Evolutionary conservation across 1,140 invertebrate species (phyloP).

Genomic region (Bactericera cockerelli): DNA sequence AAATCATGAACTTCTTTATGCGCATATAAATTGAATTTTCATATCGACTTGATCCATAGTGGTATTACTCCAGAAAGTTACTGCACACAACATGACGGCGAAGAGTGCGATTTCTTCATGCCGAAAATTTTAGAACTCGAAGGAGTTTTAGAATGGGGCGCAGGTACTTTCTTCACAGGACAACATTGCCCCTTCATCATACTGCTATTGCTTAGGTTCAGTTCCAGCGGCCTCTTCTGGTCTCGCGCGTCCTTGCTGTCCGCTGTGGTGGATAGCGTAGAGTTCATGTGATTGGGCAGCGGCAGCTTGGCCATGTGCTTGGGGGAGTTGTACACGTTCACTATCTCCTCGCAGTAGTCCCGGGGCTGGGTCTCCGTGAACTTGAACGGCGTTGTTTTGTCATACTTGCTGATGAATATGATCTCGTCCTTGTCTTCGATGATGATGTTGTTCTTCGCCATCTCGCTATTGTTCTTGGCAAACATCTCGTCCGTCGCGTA

Average conservation of each 20-base stretch:
- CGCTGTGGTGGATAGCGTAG: background rate
- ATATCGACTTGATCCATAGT: no score
- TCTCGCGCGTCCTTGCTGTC: background rate
- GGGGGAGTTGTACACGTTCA: background rate
- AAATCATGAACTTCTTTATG: no score
- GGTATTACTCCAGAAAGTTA: no score
- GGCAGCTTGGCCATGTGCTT: background rate
- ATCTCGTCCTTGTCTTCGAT: background rate
- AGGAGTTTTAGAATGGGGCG: background rate
- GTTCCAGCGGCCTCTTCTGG: background rate
- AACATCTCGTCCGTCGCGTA: background rate
- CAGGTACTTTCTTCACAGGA: background rate
- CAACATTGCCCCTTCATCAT: background rate
- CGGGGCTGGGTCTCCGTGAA: background rate
- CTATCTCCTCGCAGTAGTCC: background rate
- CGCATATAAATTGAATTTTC: no score
- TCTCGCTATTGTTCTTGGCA: background rate
- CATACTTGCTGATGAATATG: background rate
- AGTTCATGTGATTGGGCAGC: no score
- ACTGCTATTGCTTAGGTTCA: slow-evolving; percentile 4
- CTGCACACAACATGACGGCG: no score
- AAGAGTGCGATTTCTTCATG: no score
- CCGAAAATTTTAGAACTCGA: no score
- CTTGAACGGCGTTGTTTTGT: background rate
- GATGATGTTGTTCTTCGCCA: background rate